These are phyloP conservation scores for Rhodophaea formosa DNA, from an alignment of 2,888 invertebrate genomes.

Conservation along the genomic window DNA sequence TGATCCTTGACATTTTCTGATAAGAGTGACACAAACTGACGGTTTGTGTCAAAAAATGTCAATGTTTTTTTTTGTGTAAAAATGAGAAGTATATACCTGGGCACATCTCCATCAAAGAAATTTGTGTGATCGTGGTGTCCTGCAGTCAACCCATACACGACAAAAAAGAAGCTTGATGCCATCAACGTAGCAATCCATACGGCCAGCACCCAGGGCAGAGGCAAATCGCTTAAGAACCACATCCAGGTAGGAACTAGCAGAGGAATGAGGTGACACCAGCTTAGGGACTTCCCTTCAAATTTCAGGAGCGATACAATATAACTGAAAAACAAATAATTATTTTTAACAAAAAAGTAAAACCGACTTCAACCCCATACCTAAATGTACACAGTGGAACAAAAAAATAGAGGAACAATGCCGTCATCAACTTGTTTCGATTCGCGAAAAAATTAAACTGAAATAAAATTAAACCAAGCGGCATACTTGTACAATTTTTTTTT, in stretches of 20 bases:
- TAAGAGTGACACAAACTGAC: no score
- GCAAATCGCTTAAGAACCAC: conserved; percentile 57
- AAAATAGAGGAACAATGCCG: no score
- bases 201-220: conserved; percentile 53
- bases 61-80: no score
- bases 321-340: conserved; percentile 38
- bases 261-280: conserved; percentile 48
- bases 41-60: no score
- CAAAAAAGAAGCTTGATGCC: conserved; percentile 82
- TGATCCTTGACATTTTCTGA: no score
- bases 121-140: conserved; percentile 91
- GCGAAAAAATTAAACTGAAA: no score
- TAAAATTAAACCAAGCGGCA: no score
- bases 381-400: no score
- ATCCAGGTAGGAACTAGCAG: conserved; percentile 68
- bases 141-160: conserved; percentile 85
- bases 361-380: no score
- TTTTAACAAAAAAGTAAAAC: no score
- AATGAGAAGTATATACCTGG: conserved; percentile 68
- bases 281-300: conserved; percentile 48
- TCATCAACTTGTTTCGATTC: no score
- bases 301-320: conserved; percentile 34
- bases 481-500: no score
- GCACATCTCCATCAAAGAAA: conserved; percentile 90
- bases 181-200: conserved; percentile 80